phyloP scores from a whole-genome alignment of 1,140 invertebrate species.

The Cecropterus lyciades region DNA sequence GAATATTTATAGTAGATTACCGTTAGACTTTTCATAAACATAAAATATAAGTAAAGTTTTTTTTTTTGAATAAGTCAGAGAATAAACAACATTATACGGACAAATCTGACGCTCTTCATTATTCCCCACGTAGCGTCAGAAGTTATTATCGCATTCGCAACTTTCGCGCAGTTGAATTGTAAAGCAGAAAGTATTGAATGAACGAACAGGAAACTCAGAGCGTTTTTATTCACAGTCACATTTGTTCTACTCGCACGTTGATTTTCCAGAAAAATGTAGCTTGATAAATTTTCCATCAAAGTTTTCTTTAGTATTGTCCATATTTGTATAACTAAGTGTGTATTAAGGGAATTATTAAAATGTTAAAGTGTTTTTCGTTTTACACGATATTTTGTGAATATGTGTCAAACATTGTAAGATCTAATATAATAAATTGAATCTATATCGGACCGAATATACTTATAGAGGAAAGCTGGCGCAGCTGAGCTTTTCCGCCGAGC shows the following conservation, averaged over 20 bases:
- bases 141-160: conserved; percentile 19
- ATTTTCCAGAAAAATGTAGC: conserved; percentile 9
- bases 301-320: background rate
- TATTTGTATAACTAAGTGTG: background rate
- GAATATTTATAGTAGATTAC: no score
- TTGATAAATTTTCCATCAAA: conserved; percentile 3
- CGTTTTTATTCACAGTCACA: conserved; percentile 21
- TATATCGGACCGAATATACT: no score
- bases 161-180: conserved; percentile 17
- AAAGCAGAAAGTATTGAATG: conserved; percentile 20
- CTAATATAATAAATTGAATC: no score
- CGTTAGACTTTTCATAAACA: no score
- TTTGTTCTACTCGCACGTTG: conserved; percentile 10
- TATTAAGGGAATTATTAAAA: no score
- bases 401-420: no score
- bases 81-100: background rate
- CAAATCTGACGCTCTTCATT: conserved; percentile 1
- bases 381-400: no score
- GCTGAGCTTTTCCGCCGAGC: no score
- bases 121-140: conserved; percentile 8
- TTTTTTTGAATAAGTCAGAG: background rate
- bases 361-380: no score
- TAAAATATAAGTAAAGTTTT: no score
- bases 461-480: no score
- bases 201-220: conserved; percentile 9